A percentile compares a stretch with the other conserved stretches of the same genome.
Conservation (phyloP, 2,113 vertebrate species). For the Chlamydotis undulata region DNA sequence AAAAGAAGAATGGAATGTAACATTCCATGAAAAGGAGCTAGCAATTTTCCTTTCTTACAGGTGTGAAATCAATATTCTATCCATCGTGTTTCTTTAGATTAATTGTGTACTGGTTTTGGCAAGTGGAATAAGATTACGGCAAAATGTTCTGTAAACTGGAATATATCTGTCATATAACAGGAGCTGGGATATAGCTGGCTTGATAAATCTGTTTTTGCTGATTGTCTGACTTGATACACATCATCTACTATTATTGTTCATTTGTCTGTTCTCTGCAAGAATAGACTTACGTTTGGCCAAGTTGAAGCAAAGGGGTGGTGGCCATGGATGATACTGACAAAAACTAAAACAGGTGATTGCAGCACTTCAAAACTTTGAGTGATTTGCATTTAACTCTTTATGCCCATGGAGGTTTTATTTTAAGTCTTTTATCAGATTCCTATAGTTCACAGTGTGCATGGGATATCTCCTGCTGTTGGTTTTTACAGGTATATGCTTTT, state of each 20-base stretch:
- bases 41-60: neutral
- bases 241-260: neutral
- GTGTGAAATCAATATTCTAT: neutral
- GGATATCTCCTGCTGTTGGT: neutral
- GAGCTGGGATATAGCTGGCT: neutral
- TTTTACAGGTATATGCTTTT: neutral
- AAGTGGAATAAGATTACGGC: neutral
- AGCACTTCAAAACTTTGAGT: neutral
- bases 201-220: neutral
- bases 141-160: neutral
- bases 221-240: neutral
- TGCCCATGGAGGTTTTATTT: neutral
- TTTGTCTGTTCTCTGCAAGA: neutral
- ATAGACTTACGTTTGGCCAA: neutral
- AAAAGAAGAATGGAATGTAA: neutral
- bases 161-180: neutral
- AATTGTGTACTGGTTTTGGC: neutral
- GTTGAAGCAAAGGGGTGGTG: neutral
- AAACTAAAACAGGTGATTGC: neutral
- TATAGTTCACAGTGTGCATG: fast-evolving
- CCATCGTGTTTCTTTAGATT: neutral
- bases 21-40: neutral
- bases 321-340: neutral
- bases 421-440: neutral
- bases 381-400: neutral